A percentile compares a stretch with the other conserved stretches of the same genome.
Evolutionary conservation across 2,888 invertebrate genomes (phyloP).

Genomic region (Omphaloscelis lunosa): DNA sequence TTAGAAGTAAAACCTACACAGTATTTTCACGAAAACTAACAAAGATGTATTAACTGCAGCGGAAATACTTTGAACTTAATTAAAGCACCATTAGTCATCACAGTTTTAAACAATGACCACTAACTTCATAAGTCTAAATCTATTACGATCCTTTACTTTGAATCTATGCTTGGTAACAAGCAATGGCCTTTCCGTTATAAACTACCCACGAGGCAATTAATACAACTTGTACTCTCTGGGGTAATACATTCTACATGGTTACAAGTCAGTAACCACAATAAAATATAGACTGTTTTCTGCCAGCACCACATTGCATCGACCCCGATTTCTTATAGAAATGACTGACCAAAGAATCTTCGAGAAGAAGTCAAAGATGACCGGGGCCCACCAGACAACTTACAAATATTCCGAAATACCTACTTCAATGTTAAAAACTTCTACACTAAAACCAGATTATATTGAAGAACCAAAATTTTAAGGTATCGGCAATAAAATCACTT

Average conservation of each 20-base stretch:
- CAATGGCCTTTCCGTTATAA: slow-evolving; percentile 2
- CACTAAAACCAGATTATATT: slow-evolving; percentile 12
- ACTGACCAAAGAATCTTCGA: slow-evolving; percentile 62
- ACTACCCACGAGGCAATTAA: slow-evolving; percentile 36
- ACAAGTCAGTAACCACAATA: slow-evolving; percentile 18
- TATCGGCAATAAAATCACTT: slow-evolving; percentile 11
- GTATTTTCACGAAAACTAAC: slow-evolving; percentile 35
- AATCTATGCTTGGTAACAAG: not conserved
- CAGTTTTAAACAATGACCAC: slow-evolving; percentile 3
- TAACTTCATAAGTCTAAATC: slow-evolving; percentile 11
- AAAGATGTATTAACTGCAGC: slow-evolving; percentile 25
- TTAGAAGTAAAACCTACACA: slow-evolving; percentile 16
- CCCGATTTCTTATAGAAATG: slow-evolving; percentile 31
- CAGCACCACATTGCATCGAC: not conserved
- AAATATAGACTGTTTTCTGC: not conserved
- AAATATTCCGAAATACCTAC: not conserved
- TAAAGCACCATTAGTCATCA: slow-evolving; percentile 33
- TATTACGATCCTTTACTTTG: not conserved
- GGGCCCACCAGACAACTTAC: not conserved
- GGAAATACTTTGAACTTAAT: slow-evolving; percentile 35
- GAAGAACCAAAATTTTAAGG: not conserved
- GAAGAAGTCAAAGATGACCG: slow-evolving; percentile 56
- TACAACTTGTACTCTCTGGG: slow-evolving; percentile 27
- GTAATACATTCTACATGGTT: slow-evolving; percentile 31
- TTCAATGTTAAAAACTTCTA: slow-evolving; percentile 12